These are phyloP conservation scores for Orthonyx spaldingii DNA, from an alignment of 2,113 vertebrate species.

Conservation along the genomic window DNA sequence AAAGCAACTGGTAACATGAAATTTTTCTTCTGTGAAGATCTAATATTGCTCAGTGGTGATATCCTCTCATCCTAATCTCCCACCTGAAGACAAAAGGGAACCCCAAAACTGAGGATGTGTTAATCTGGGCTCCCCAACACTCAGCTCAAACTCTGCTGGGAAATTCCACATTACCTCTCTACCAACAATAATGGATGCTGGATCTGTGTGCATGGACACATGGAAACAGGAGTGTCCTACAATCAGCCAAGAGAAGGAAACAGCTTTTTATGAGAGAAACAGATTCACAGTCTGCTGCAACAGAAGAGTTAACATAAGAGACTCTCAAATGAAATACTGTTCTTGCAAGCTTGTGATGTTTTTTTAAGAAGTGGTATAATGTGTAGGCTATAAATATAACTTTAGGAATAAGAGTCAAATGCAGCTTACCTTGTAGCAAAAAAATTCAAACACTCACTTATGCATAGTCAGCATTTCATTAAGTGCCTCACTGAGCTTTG, in stretches of 20 bases:
- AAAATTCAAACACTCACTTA: neutral
- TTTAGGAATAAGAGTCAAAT: neutral
- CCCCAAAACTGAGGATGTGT: neutral
- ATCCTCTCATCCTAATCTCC: neutral
- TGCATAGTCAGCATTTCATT: slow-evolving; percentile 30
- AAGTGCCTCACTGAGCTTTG: neutral
- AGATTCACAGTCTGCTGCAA: neutral
- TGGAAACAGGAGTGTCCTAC: neutral
- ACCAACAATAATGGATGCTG: neutral
- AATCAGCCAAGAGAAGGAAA: neutral
- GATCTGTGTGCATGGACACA: neutral
- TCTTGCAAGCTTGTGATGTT: neutral
- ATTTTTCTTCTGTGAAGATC: neutral
- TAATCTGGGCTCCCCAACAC: neutral
- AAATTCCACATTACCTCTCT: neutral
- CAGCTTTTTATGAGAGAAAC: neutral
- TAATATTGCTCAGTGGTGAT: neutral
- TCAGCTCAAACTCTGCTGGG: neutral
- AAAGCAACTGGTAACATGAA: neutral
- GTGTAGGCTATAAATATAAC: neutral
- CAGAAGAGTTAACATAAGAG: neutral
- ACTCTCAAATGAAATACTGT: neutral
- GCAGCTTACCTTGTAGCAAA: neutral
- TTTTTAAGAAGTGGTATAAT: neutral
- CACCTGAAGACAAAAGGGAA: neutral